Evolutionary conservation across 2,888 invertebrate species (phyloP).

Genomic region (Thysanoteuthis rhombus): DNA sequence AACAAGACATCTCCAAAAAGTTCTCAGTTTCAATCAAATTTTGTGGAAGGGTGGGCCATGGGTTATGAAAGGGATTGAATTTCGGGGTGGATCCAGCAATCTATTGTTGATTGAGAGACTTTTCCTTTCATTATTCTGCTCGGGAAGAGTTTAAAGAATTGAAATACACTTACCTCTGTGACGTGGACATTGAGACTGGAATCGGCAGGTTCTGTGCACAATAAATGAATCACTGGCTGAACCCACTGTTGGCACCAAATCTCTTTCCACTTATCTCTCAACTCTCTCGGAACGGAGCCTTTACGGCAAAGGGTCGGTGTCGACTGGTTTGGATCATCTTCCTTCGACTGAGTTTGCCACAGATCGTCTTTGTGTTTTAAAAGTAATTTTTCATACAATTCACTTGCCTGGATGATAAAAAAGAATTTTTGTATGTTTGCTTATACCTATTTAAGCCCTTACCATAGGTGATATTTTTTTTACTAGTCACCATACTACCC

Average conservation of each 20-base stretch:
- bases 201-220: slow-evolving; percentile 16
- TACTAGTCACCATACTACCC: too few relatives aligned
- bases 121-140: too few relatives aligned
- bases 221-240: slow-evolving; percentile 17
- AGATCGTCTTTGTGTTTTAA: slow-evolving; percentile 40
- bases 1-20: too few relatives aligned
- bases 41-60: too few relatives aligned
- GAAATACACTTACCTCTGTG: background rate
- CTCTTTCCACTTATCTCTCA: background rate
- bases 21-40: too few relatives aligned
- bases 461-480: too few relatives aligned
- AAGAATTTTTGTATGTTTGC: background rate
- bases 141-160: too few relatives aligned
- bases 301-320: background rate
- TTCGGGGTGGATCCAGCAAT: too few relatives aligned
- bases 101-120: too few relatives aligned
- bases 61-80: too few relatives aligned
- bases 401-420: slow-evolving; percentile 69
- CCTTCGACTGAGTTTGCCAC: background rate
- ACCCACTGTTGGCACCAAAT: slow-evolving; percentile 23
- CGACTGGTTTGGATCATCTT: background rate
- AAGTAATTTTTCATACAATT: slow-evolving; percentile 72
- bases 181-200: slow-evolving; percentile 2
- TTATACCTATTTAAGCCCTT: background rate
- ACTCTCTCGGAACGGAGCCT: background rate